Evolutionary conservation across 2,113 vertebrate genomes (phyloP).

Genomic region (Zosterops hypoxanthus): DNA sequence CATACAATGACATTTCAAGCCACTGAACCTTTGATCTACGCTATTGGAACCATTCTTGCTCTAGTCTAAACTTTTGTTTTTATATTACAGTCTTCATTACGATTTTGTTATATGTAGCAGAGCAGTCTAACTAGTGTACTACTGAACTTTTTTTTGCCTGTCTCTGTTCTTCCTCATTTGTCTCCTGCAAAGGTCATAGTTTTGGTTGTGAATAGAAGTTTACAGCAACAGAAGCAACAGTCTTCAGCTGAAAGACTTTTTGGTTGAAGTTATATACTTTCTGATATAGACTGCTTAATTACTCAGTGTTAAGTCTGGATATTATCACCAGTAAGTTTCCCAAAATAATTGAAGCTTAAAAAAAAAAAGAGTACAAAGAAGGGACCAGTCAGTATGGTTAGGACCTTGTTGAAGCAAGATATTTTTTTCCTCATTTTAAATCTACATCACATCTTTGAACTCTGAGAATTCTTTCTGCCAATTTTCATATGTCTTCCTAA

Average conservation of each 20-base stretch:
- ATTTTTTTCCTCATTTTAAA: not conserved
- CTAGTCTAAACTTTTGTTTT: not conserved
- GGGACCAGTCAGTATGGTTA: not conserved
- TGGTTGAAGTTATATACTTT: not conserved
- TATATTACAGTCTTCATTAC: not conserved
- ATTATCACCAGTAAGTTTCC: not conserved
- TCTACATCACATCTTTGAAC: not conserved
- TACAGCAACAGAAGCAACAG: not conserved
- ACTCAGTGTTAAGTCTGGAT: not conserved
- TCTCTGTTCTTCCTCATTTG: not conserved
- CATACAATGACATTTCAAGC: not conserved
- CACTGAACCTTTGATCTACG: not conserved
- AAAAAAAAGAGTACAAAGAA: not conserved
- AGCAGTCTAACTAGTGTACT: not conserved
- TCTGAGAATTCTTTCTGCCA: not conserved
- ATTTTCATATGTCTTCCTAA: not conserved
- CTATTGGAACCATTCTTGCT: not conserved
- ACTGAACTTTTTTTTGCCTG: not conserved
- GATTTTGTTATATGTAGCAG: not conserved
- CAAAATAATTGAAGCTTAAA: not conserved
- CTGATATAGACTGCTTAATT: not conserved
- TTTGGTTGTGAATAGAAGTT: not conserved
- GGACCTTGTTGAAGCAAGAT: not conserved
- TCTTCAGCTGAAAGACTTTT: not conserved
- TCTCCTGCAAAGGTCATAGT: not conserved